Base-by-base conservation (phyloP, 2,113 vertebrate genomes). In the Pagrus major region DNA sequence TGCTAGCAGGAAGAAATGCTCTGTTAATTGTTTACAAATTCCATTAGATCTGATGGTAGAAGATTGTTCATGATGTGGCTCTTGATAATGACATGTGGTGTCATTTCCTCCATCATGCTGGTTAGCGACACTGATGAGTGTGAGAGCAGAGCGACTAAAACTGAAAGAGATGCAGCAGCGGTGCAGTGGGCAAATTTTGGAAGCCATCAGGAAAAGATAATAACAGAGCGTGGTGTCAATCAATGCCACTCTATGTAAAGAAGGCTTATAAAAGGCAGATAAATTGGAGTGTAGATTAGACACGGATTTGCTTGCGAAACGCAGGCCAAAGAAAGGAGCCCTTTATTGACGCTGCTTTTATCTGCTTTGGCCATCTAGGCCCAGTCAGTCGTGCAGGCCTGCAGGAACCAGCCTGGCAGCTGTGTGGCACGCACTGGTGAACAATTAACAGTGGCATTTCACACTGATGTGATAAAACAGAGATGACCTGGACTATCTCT, bases 241-340 rank as follows among this genome's bases (percentile, higher is more conserved):
- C 73, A 81, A 56, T 42, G 71, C 9, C 59, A 39, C 9, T 1
- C 78, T 89, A 89, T 92, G 84, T 73, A 88, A 88, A 88, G 54
- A 69, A 71, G 63, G 33, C 25, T 64, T 54, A 37, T 25, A 69
- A 64, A 59, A 39, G 35, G 23, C 67, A 49, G 76, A 89, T 84
- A 82, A 76, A 85, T 51, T 47, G 23, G 33, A 65, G 25, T 6
- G 27, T 46, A 86, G 86, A 89, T 85, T 73, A 74, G 75, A 49
- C 20, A 44, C 29, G n/a, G 42, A 93, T 94, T 92, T 93, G 89
- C 77, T 81, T 93, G 78, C 71, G 59, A 86, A n/a, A 61, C 69
- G 74, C 67, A 70, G 56, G 37, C 25, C 49, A 82, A 68, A 73
- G 64, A 84, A 70, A 46, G 37, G 49, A 68, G 71, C 51, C 44